Evolutionary conservation across 2,888 invertebrate species (phyloP).

Genomic region (Sepioteuthis lessoniana): DNA sequence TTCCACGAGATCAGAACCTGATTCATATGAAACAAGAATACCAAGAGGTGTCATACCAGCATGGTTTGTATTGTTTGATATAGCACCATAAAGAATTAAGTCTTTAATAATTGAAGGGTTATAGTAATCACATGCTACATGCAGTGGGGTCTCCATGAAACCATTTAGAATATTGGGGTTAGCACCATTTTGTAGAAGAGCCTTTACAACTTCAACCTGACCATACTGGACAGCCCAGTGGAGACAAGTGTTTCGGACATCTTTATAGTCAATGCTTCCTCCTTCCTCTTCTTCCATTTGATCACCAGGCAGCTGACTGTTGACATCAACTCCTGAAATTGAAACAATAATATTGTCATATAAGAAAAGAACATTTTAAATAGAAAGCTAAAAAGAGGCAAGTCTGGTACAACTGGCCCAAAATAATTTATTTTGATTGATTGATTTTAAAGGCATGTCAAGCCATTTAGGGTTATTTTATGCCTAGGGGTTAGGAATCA

Average conservation of each 20-base stretch:
- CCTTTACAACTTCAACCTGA: slow-evolving; percentile 19
- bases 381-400: background rate
- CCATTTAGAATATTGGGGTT: slow-evolving; percentile 35
- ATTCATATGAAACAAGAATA: background rate
- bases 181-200: slow-evolving; percentile 8
- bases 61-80: slow-evolving; percentile 38
- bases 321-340: slow-evolving; percentile 34
- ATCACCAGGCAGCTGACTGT: slow-evolving; percentile 35
- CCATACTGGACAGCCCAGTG: slow-evolving; percentile 45
- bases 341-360: background rate
- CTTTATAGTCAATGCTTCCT: slow-evolving; percentile 34
- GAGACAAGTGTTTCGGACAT: slow-evolving; percentile 43
- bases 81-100: background rate
- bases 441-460: too few relatives aligned
- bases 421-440: too few relatives aligned
- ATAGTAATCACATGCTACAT: slow-evolving; percentile 42
- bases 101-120: slow-evolving; percentile 25
- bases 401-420: too few relatives aligned
- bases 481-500: too few relatives aligned
- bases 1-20: background rate
- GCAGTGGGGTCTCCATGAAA: slow-evolving; percentile 42
- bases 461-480: too few relatives aligned
- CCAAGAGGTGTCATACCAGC: slow-evolving; percentile 24
- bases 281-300: slow-evolving; percentile 43
- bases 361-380: background rate